phyloP scores from a whole-genome alignment of 2,113 vertebrate species.

The Athene noctua region DNA sequence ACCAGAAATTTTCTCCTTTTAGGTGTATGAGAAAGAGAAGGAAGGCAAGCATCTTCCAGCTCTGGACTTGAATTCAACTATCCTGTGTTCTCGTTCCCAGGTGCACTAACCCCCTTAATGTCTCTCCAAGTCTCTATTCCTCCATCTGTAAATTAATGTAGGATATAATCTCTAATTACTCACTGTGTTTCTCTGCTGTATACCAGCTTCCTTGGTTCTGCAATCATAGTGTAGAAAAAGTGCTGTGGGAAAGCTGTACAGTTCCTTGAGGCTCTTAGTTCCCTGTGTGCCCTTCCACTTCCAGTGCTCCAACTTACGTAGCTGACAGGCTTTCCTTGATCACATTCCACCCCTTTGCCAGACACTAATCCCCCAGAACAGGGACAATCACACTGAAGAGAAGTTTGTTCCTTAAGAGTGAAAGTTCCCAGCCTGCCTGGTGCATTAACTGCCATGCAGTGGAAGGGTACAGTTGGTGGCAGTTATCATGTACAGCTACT shows the following conservation, averaged over 20 bases:
- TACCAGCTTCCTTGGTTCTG: not conserved
- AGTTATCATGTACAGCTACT: not conserved
- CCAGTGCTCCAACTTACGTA: not conserved
- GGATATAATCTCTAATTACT: not conserved
- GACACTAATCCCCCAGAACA: not conserved
- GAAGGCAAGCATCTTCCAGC: not conserved
- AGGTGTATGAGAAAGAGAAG: not conserved
- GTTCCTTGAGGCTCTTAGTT: not conserved
- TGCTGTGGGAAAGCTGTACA: not conserved
- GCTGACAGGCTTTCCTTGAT: not conserved
- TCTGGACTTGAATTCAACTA: not conserved
- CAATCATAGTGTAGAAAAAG: not conserved
- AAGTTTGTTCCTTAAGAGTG: not conserved
- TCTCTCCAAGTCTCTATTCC: not conserved
- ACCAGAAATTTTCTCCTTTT: not conserved
- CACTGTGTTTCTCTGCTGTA: not conserved
- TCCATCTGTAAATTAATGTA: not conserved
- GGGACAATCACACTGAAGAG: not conserved
- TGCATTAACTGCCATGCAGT: fast-evolving
- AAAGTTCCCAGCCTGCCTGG: not conserved
- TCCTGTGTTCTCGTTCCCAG: not conserved
- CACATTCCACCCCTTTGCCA: not conserved
- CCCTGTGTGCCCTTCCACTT: not conserved
- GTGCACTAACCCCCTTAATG: not conserved
- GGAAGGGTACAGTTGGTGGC: not conserved